These are phyloP conservation scores for Ochlodes sylvanus DNA, from an alignment of 2,888 invertebrate genomes.

Conservation along the genomic window DNA sequence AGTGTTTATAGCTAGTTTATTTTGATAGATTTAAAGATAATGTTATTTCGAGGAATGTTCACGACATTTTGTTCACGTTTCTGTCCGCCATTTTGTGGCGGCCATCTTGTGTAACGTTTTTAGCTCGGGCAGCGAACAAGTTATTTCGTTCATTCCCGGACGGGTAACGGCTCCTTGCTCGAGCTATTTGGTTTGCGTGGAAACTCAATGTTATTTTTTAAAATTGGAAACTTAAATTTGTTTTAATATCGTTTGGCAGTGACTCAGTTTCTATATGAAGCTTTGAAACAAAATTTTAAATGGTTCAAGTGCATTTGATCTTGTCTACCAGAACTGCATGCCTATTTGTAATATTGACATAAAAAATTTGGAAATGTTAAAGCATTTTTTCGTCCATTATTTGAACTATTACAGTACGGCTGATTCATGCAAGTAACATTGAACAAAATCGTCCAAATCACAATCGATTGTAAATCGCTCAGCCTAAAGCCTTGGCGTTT, in stretches of 20 bases:
- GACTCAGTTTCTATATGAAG: neutral
- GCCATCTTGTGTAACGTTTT: conserved; percentile 49
- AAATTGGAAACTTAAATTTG: neutral
- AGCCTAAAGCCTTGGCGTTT: neutral
- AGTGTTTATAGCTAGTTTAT: conserved; percentile 52
- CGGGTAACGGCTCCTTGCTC: conserved; percentile 33
- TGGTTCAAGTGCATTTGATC: neutral
- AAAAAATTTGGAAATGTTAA: neutral
- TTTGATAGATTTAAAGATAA: conserved; percentile 55
- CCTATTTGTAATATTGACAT: neutral
- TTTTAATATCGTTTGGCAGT: neutral
- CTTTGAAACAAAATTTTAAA: neutral
- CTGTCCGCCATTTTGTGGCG: conserved; percentile 54
- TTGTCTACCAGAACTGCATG: neutral
- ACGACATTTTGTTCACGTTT: conserved; percentile 68
- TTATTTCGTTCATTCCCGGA: conserved; percentile 3
- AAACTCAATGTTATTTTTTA: conserved; percentile 27
- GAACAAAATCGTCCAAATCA: neutral
- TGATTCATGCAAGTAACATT: conserved; percentile 5
- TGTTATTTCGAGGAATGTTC: conserved; percentile 76
- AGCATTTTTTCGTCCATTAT: neutral
- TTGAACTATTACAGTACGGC: neutral
- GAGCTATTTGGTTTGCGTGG: conserved; percentile 30
- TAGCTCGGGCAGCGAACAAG: conserved; percentile 37
- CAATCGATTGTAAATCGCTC: conserved; percentile 3